Percentiles rank a stretch among this genome's conserved stretches.
These are phyloP conservation scores for Amniataba percoides DNA, from an alignment of 2,797 vertebrate species.

Conservation along the genomic window DNA sequence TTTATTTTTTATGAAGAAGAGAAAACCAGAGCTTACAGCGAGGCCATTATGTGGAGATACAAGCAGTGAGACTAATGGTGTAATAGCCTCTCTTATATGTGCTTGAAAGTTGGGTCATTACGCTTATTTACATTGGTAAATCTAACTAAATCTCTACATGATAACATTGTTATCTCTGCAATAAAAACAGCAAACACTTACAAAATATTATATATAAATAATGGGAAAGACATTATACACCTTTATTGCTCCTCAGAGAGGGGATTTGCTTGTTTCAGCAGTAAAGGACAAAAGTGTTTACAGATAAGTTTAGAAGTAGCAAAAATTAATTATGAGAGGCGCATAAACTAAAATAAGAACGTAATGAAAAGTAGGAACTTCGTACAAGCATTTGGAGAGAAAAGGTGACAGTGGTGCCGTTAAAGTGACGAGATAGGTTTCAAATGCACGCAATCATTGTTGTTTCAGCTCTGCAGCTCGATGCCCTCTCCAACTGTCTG, in stretches of 20 bases:
- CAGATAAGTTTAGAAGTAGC: too few species aligned
- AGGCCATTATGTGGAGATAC: conserved; percentile 9
- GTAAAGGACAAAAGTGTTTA: too few species aligned
- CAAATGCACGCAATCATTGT: conserved; percentile 57
- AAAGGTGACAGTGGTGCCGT: too few species aligned
- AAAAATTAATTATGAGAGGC: too few species aligned
- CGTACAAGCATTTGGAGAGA: too few species aligned
- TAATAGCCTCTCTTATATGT: background rate
- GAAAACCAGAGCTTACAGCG: conserved; percentile 24
- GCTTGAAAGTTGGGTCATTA: background rate
- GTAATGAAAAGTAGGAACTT: too few species aligned
- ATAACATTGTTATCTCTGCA: background rate
- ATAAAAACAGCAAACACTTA: background rate
- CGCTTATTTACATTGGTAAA: background rate
- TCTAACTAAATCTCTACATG: background rate
- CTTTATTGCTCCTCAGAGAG: too few species aligned
- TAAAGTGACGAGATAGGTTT: background rate
- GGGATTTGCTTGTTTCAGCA: too few species aligned
- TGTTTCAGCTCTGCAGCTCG: conserved; percentile 63
- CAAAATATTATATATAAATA: background rate
- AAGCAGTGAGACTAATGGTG: background rate
- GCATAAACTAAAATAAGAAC: too few species aligned
- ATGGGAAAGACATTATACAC: too few species aligned
- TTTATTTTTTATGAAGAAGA: conserved; percentile 14
- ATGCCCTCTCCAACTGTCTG: conserved; percentile 39